Evolutionary conservation across 92 coral and sea anemone genomes (phyloP).

Genomic region (Umimayanthus kanabou): DNA sequence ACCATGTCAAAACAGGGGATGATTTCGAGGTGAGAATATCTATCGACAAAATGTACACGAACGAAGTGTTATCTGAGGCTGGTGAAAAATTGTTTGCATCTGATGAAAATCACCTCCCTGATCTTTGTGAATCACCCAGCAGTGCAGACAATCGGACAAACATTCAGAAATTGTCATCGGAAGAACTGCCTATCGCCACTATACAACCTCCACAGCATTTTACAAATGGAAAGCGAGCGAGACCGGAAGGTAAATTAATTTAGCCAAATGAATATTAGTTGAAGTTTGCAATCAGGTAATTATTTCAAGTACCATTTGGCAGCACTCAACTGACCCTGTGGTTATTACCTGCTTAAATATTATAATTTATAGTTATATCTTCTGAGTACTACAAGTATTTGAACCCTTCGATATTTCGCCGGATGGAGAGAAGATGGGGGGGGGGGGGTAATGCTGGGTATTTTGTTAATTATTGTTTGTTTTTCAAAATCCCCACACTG

Average conservation of each 20-base stretch:
- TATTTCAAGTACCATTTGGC: too few species aligned
- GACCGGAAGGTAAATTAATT: neutral
- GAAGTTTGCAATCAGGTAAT: too few species aligned
- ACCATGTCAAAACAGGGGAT: neutral
- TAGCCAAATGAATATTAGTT: too few species aligned
- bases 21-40: slow-evolving; percentile 10
- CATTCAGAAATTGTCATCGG: neutral
- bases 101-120: neutral
- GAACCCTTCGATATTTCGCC: too few species aligned
- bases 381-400: too few species aligned
- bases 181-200: neutral
- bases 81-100: neutral
- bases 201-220: slow-evolving; percentile 15
- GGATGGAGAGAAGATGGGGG: too few species aligned
- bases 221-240: neutral
- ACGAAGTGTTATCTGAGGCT: neutral
- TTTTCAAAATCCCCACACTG: too few species aligned
- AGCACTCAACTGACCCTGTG: too few species aligned
- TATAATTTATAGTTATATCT: too few species aligned
- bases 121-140: neutral
- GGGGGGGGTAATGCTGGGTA: too few species aligned
- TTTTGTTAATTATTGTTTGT: too few species aligned
- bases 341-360: too few species aligned
- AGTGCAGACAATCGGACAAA: neutral
- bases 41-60: slow-evolving; percentile 10